phyloP scores from a whole-genome alignment of 2,888 invertebrate species.

The Chloromyia formosa region DNA sequence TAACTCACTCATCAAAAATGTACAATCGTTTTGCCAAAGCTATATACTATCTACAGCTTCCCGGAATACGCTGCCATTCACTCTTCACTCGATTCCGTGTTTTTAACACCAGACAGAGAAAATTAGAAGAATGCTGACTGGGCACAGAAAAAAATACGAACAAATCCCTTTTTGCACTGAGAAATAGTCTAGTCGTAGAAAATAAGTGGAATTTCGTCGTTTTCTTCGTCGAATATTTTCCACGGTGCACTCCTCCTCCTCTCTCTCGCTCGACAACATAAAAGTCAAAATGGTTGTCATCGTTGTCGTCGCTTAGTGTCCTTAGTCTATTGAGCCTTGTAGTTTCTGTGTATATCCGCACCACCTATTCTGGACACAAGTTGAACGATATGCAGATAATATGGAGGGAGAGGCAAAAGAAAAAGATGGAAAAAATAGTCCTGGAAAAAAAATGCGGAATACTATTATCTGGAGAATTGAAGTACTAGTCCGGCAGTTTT shows the following conservation, averaged over 20 bases:
- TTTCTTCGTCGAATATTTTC: conserved; percentile 22
- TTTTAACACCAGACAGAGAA: conserved; percentile 45
- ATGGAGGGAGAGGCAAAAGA: conserved; percentile 3
- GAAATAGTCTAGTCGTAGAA: conserved; percentile 39
- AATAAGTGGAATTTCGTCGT: conserved; percentile 41
- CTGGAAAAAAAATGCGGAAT: conserved; percentile 26
- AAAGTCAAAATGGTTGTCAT: not conserved
- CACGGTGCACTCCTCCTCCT: no score
- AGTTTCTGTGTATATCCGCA: no score
- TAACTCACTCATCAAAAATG: no score
- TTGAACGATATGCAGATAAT: conserved; percentile 40
- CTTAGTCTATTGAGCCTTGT: no score
- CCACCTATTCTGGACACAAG: no score
- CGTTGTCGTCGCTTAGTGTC: not conserved
- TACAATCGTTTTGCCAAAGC: conserved; percentile 29
- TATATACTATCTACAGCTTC: not conserved
- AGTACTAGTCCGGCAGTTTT: no score
- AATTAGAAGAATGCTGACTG: conserved; percentile 50
- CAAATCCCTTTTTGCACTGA: conserved; percentile 31
- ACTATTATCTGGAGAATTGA: conserved; percentile 32
- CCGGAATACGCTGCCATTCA: not conserved
- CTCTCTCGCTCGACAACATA: not conserved
- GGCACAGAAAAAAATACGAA: conserved; percentile 47
- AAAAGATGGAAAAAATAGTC: conserved; percentile 1
- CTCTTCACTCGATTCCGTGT: not conserved